These are phyloP conservation scores for Hozukius guyotensis DNA, from an alignment of 2,797 vertebrate species.

Conservation along the genomic window DNA sequence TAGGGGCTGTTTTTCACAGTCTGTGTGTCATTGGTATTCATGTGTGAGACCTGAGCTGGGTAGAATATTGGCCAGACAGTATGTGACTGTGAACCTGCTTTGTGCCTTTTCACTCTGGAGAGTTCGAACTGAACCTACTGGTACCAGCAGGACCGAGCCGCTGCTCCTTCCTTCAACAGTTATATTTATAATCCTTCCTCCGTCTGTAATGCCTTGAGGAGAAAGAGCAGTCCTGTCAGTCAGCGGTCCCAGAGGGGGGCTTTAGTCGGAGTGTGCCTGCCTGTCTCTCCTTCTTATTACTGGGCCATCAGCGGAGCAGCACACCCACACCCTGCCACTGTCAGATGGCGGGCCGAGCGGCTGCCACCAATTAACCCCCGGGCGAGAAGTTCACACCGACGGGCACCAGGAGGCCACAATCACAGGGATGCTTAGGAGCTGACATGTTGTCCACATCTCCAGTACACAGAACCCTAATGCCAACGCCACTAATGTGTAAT, in stretches of 20 bases:
- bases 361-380: slow-evolving; percentile 77
- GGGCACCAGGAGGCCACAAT: slow-evolving; percentile 31
- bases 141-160: slow-evolving; percentile 14
- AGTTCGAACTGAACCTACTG: slow-evolving; percentile 16
- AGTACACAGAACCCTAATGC: background rate
- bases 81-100: background rate
- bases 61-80: background rate
- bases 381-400: slow-evolving; percentile 36
- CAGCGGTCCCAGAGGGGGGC: slow-evolving; percentile 43
- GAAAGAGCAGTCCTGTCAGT: slow-evolving; percentile 69
- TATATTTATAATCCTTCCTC: slow-evolving; percentile 48
- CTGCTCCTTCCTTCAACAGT: slow-evolving; percentile 5
- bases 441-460: slow-evolving; percentile 42
- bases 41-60: slow-evolving; percentile 6
- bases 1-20: background rate
- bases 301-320: slow-evolving; percentile 57
- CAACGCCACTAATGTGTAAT: slow-evolving; percentile 30
- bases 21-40: slow-evolving; percentile 10
- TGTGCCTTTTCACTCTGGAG: background rate
- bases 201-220: slow-evolving; percentile 39
- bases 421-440: slow-evolving; percentile 25
- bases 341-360: slow-evolving; percentile 49
- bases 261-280: slow-evolving; percentile 35
- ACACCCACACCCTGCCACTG: slow-evolving; percentile 61
- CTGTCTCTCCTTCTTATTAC: slow-evolving; percentile 63